A percentile compares a stretch with the other conserved stretches of the same genome.
phyloP scores from a whole-genome alignment of 2,113 vertebrate genomes.

The Excalfactoria chinensis region DNA sequence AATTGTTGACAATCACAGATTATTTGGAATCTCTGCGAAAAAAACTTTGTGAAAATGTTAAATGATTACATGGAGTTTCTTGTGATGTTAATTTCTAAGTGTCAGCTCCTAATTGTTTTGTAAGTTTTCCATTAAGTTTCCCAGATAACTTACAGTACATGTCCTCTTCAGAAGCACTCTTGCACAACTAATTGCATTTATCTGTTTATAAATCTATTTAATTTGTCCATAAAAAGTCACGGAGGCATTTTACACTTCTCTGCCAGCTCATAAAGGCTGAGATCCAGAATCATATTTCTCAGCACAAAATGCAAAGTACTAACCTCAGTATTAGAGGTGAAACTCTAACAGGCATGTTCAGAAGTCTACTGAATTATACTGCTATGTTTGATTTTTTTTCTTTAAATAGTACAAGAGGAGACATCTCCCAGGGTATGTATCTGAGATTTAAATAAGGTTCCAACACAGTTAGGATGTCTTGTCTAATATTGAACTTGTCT shows the following conservation, averaged over 20 bases:
- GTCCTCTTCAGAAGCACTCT: neutral
- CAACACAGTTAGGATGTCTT: neutral
- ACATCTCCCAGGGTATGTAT: neutral
- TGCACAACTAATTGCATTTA: neutral
- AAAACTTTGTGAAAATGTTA: neutral
- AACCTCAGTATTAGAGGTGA: neutral
- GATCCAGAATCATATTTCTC: neutral
- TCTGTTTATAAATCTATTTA: neutral
- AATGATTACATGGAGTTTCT: neutral
- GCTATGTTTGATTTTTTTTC: neutral
- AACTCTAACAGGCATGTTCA: neutral
- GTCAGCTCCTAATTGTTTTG: neutral
- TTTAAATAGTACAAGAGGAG: neutral
- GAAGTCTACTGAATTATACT: neutral
- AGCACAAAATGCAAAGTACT: neutral
- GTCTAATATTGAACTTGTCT: neutral
- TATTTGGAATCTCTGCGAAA: neutral
- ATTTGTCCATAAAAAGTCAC: neutral
- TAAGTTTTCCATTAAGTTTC: neutral
- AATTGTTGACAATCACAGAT: neutral
- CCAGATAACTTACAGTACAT: neutral
- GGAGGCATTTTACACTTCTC: neutral
- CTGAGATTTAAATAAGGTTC: constrained; percentile 15
- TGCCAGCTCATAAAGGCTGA: neutral
- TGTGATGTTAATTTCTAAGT: neutral